These are phyloP conservation scores for Oryzias sinensis DNA, from an alignment of 2,797 vertebrate genomes.

Conservation along the genomic window DNA sequence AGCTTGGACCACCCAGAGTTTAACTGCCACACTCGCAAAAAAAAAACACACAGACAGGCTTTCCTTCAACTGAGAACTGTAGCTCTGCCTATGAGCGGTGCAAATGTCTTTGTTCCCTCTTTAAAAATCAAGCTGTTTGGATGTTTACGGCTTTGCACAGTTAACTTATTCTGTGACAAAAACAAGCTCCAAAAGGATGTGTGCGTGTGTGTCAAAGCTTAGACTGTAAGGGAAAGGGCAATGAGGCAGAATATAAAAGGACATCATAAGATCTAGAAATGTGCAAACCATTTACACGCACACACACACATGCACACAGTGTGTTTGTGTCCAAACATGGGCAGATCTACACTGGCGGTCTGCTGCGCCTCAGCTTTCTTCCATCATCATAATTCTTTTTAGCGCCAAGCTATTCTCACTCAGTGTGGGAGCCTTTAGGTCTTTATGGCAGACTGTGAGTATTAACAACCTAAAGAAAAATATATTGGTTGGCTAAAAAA, in stretches of 20 bases:
- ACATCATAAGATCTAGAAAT: conserved; percentile 54
- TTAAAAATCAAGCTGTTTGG: neutral
- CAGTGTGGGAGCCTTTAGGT: conserved; percentile 21
- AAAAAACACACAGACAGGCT: conserved; percentile 18
- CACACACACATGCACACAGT: conserved; percentile 18
- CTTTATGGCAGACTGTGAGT: conserved; percentile 23
- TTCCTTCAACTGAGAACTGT: conserved; percentile 20
- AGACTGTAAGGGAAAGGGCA: conserved; percentile 49
- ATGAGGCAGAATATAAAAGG: conserved; percentile 66
- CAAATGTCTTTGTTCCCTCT: conserved; percentile 4
- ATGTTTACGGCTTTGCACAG: neutral
- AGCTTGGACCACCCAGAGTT: conserved; percentile 68
- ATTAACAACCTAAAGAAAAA: conserved; percentile 22
- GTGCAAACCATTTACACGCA: conserved; percentile 1
- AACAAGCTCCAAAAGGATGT: conserved; percentile 18
- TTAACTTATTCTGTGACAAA: neutral
- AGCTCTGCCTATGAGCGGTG: conserved; percentile 11
- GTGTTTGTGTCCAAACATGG: conserved; percentile 73
- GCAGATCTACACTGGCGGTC: conserved; percentile 56
- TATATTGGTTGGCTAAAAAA: conserved; percentile 8
- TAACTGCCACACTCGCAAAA: conserved; percentile 41
- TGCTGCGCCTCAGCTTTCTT: conserved; percentile 48
- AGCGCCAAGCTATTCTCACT: conserved; percentile 17
- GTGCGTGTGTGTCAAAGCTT: conserved; percentile 38
- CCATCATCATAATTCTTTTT: conserved; percentile 25